Base-by-base conservation (phyloP, 2,113 vertebrate species). In the Sapayoa aenigma region DNA sequence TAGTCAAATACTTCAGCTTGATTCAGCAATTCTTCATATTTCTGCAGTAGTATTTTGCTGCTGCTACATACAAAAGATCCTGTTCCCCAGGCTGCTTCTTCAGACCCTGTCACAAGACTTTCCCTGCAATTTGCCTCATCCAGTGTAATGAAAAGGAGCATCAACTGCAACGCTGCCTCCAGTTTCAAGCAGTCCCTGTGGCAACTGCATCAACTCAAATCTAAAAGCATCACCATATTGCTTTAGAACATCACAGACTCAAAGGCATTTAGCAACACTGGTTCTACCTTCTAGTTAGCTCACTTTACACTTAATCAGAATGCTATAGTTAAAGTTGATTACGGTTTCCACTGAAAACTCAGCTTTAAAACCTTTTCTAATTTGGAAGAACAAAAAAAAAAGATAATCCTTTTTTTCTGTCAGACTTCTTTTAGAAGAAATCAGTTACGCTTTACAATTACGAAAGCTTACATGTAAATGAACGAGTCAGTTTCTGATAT, bases 11-110 rank as follows among this genome's bases (percentile, higher is more conserved):
- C 69, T 94, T 69, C 14, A 2, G 85, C 79, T 88, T 88, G 72
- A 86, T 94, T 96, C 88, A 94, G 88, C 92, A 84, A 28, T 94
- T 96, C 75, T 80, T 67, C 39, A 2, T 72, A 72, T 85, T 92
- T 94, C 83, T 88, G 78, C 82, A 88, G 60, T 47, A 55, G 19
- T 6, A 78, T 84, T 95, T 90, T 90, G 73, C 72, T 56, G 44
- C 15, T 24, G 28, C 75, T 91, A 53, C 55, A 50, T 5, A 91
- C n/a, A 90, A 87, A 42, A 73, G 23, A 77, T 39, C 55, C 2
- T n/a, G 14, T 15, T 95, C 56, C 55, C 47, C 27, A 63, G 60
- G 39, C 52, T 90, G 79, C 68, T 93, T 80, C 59, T 49, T 71
- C 46, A 89, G 79, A 65, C 59, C 21, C n/a, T 68, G 47, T n/a